Evolutionary conservation across 1,140 invertebrate species (phyloP).

Genomic region (Theocolax elegans): DNA sequence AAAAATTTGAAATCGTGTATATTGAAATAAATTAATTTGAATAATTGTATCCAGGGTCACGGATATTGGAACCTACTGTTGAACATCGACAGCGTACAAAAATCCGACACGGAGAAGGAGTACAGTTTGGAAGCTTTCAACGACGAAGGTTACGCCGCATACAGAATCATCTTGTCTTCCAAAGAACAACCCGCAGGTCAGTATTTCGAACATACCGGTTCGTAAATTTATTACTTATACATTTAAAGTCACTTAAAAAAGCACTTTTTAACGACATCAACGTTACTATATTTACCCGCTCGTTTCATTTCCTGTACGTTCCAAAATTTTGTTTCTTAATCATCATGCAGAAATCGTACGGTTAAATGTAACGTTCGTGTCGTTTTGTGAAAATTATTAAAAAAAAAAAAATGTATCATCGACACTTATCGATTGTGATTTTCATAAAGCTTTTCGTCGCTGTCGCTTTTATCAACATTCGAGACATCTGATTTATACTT

Average conservation of each 20-base stretch:
- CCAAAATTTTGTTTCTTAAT: neutral
- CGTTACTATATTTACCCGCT: no score
- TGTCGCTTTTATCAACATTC: neutral
- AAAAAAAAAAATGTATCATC: no score
- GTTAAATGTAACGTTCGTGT: neutral
- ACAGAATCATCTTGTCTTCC: constrained; percentile 76
- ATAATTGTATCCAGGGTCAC: constrained; percentile 71
- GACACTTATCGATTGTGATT: constrained; percentile 24
- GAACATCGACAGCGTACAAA: constrained; percentile 74
- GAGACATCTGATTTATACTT: neutral
- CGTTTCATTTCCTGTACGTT: neutral
- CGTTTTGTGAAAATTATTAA: neutral
- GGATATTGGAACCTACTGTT: constrained; percentile 76
- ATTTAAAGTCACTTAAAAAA: neutral
- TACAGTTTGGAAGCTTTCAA: constrained; percentile 76
- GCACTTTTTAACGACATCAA: constrained; percentile 9
- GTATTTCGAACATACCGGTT: constrained; percentile 25
- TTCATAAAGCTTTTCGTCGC: neutral
- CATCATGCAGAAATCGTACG: neutral
- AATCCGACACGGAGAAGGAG: constrained; percentile 78
- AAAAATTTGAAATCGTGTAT: no score
- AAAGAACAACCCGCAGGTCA: constrained; percentile 77
- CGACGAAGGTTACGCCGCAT: constrained; percentile 72
- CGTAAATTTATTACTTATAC: neutral
- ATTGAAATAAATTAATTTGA: no score